Percentiles rank a stretch among this genome's conserved stretches.
Conservation (phyloP, 2,888 invertebrate genomes). For the Patella ulyssiponensis region DNA sequence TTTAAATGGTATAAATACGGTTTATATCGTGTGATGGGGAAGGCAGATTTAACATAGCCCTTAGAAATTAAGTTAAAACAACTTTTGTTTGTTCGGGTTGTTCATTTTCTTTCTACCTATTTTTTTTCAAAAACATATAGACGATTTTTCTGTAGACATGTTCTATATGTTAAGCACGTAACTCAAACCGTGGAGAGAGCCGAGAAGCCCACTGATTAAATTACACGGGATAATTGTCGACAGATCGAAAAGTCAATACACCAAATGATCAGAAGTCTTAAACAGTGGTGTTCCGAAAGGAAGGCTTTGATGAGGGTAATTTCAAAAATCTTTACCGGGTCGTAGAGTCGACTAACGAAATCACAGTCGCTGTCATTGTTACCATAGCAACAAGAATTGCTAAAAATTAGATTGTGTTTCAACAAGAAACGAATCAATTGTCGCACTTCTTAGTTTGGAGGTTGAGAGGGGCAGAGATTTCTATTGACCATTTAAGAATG, state of each 20-base stretch:
- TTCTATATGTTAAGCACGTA: background rate
- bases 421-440: slow-evolving; percentile 35
- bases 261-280: slow-evolving; percentile 16
- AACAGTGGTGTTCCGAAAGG: background rate
- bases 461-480: slow-evolving; percentile 1
- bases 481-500: slow-evolving; percentile 12
- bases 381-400: slow-evolving; percentile 33
- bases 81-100: no score
- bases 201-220: slow-evolving; percentile 30
- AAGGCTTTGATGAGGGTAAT: background rate
- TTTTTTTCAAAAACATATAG: background rate
- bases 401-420: slow-evolving; percentile 38
- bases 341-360: slow-evolving; percentile 26
- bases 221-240: slow-evolving; percentile 33
- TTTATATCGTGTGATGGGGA: no score
- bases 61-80: no score
- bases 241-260: slow-evolving; percentile 32
- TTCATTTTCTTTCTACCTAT: no score
- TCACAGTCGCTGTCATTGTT: slow-evolving; percentile 33
- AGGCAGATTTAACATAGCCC: no score
- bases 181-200: background rate
- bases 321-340: background rate
- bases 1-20: no score
- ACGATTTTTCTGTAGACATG: background rate
- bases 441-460: background rate